Percentiles rank a stretch among this genome's conserved stretches.
These are phyloP conservation scores for Nasonovia ribisnigri DNA, from an alignment of 2,888 invertebrate species.

Conservation along the genomic window DNA sequence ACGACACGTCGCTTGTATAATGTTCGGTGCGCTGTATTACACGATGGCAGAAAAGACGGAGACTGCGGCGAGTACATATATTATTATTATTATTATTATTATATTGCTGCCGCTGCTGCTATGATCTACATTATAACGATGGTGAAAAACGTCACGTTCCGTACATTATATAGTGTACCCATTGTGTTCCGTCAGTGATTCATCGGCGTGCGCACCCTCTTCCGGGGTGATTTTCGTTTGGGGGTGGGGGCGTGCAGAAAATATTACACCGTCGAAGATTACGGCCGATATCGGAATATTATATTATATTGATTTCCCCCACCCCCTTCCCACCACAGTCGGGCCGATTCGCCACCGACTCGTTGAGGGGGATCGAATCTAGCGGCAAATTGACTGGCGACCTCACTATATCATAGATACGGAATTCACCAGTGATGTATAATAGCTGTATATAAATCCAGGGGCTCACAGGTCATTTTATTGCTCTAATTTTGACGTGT, in stretches of 20 bases:
- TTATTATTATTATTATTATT: not conserved
- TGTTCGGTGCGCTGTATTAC: not conserved
- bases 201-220: constrained; percentile 31
- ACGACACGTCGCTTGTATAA: not conserved
- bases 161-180: not conserved
- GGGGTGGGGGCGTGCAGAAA: not conserved
- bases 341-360: not conserved
- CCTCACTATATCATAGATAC: not conserved
- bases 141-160: constrained; percentile 40
- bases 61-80: not conserved
- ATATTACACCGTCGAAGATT: constrained; percentile 18
- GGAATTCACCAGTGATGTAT: not conserved
- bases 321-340: too few species aligned
- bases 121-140: constrained; percentile 8
- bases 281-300: constrained; percentile 27
- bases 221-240: not conserved
- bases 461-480: not conserved
- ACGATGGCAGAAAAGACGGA: not conserved
- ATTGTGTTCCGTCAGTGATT: constrained; percentile 34
- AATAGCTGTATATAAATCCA: not conserved
- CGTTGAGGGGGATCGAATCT: constrained; percentile 9
- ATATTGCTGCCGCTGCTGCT: not conserved
- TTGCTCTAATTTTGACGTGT: constrained; percentile 19
- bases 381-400: constrained; percentile 23
- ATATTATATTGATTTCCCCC: constrained; percentile 33